Evolutionary conservation across 2,797 vertebrate species (phyloP).

Genomic region (Coreius guichenoti): DNA sequence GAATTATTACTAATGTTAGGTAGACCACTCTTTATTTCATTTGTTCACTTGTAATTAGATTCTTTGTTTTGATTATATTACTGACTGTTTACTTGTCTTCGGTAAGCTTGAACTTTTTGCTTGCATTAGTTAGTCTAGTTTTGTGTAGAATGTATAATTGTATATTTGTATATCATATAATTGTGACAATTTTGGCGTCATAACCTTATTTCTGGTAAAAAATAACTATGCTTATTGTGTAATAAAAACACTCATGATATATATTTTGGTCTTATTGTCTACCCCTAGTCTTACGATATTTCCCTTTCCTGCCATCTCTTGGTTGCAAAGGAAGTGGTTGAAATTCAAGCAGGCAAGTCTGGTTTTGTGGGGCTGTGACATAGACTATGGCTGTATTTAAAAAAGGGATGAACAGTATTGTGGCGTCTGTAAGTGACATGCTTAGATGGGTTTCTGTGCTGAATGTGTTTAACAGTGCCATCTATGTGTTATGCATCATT

Average conservation of each 20-base stretch:
- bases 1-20: background rate
- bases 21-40: background rate
- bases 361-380: background rate
- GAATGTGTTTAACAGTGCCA: slow-evolving; percentile 6
- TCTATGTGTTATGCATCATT: background rate
- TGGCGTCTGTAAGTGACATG: background rate
- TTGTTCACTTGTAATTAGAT: background rate
- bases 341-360: background rate
- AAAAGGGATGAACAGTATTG: background rate
- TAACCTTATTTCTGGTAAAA: background rate
- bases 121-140: background rate
- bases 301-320: background rate
- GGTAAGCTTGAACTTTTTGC: background rate
- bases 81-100: background rate
- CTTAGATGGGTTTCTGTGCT: background rate
- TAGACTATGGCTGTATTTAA: too few relatives aligned
- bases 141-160: background rate
- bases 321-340: background rate
- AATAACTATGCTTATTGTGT: background rate
- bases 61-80: background rate
- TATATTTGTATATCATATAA: too few relatives aligned
- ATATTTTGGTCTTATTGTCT: background rate
- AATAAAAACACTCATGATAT: background rate
- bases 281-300: background rate
- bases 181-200: background rate